Conservation (phyloP, 2,888 invertebrate genomes). For the Corbicula japonica region DNA sequence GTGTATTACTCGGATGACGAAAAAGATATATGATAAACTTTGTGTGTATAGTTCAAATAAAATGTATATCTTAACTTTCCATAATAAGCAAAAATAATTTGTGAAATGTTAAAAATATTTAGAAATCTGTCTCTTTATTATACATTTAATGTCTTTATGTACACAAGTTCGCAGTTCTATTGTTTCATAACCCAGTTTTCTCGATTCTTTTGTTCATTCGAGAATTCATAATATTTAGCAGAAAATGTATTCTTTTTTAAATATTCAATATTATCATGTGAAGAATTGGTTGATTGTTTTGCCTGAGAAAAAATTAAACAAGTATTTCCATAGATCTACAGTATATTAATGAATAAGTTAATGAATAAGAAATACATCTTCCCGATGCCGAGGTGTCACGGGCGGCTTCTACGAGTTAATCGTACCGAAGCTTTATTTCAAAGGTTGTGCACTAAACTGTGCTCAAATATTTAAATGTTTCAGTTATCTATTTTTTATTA, state of each 20-base stretch:
- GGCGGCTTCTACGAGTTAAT: not conserved
- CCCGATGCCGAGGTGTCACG: too few species aligned
- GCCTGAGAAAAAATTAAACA: not conserved
- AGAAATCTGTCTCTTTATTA: not conserved
- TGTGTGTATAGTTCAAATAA: slow-evolving; percentile 8
- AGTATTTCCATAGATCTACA: not conserved
- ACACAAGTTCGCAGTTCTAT: too few species aligned
- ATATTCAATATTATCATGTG: not conserved
- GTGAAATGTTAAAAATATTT: not conserved
- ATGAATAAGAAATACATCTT: not conserved
- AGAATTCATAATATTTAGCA: too few species aligned
- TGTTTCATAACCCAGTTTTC: too few species aligned
- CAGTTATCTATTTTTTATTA: not conserved
- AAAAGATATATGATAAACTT: slow-evolving; percentile 68
- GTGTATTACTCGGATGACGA: slow-evolving; percentile 74
- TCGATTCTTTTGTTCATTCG: too few species aligned
- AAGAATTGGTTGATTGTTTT: not conserved
- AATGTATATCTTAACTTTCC: not conserved
- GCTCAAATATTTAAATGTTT: slow-evolving; percentile 14
- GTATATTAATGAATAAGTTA: not conserved
- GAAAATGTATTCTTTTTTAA: too few species aligned
- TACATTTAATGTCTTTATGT: not conserved
- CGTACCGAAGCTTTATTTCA: not conserved
- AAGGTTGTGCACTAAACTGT: slow-evolving; percentile 29
- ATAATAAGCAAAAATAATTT: slow-evolving; percentile 4